Evolutionary conservation across 1,140 invertebrate genomes (phyloP).

Genomic region (Macrobrachium nipponense): DNA sequence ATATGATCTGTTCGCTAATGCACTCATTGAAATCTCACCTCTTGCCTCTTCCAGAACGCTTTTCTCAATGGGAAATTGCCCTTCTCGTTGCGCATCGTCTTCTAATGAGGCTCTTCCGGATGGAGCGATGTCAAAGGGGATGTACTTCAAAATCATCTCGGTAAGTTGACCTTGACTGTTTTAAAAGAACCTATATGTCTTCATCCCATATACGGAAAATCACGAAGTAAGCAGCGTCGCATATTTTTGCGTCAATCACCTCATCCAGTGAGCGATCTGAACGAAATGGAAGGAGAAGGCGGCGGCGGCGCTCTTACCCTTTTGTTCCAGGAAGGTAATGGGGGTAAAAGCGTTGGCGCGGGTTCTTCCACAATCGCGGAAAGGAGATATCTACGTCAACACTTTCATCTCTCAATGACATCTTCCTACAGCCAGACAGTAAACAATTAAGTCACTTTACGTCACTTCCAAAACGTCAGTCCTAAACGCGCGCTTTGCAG

Average conservation of each 20-base stretch:
- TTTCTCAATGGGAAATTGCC: not conserved
- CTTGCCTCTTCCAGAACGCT: slow-evolving; percentile 3
- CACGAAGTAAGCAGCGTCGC: too few species aligned
- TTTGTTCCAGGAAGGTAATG: slow-evolving; percentile 52
- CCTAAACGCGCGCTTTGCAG: not conserved
- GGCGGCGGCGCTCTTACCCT: slow-evolving; percentile 27
- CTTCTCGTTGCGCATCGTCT: slow-evolving; percentile 14
- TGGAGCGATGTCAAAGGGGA: too few species aligned
- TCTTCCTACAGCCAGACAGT: not conserved
- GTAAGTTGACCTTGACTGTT: too few species aligned
- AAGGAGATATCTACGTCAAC: slow-evolving; percentile 31
- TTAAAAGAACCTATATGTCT: too few species aligned
- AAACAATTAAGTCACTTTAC: not conserved
- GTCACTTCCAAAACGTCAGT: not conserved
- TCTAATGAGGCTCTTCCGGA: too few species aligned
- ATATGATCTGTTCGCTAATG: slow-evolving; percentile 60
- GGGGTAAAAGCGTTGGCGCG: slow-evolving; percentile 56
- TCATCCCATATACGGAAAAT: too few species aligned
- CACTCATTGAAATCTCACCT: slow-evolving; percentile 61
- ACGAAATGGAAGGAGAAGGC: not conserved
- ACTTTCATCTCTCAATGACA: not conserved
- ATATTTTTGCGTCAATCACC: too few species aligned
- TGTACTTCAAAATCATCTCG: too few species aligned
- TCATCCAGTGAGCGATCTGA: not conserved
- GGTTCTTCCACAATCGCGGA: slow-evolving; percentile 54